Base-by-base conservation (phyloP, 2,797 vertebrate species). In the Danio choprae region DNA sequence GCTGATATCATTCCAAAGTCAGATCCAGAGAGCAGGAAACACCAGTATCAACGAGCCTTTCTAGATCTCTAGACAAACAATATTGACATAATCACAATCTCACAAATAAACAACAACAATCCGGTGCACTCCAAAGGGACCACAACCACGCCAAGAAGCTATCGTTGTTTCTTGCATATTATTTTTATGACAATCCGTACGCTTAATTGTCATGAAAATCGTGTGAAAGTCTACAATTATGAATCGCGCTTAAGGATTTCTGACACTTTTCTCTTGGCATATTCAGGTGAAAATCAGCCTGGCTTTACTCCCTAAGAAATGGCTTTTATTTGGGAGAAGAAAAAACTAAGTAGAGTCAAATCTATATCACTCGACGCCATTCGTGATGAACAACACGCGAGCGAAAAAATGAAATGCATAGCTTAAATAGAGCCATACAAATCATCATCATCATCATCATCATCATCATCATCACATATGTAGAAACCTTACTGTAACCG, bases 1-100 rank as follows among this genome's bases (percentile, higher is more conserved):
- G 38, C 77, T 79, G 65, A 79, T 51, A 51, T 65, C 46, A 9
- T 53, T 53, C 50, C 36, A 64, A 50, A 58, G 41, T 67, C 1
- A 77, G 58, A 46, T 48, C 18, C 36, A 46, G 8, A 69, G 55
- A 78, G 55, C 53, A 50, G 50, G 16, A 78, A 55, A 29, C 29
- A 29, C 29, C 29, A 77, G 69, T 11, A 59, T 36, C 15, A 13
- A 20, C 3, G 4, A 59, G 55, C 56, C 55, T 59, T 74, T 59
- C 55, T 74, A 72, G n/a, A 55, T n/a, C 13, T 58, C 46, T 7
- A 51, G 67, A 36, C 22, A 59, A 59, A 29, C 11, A 36, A 48
- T 48, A 16, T 13, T 29, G 20, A 63, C 56, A 41, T 40, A 41
- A 41, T 70, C 67, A 68, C 20, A 12, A 64, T 11, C 38, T 56